A percentile compares a stretch with the other conserved stretches of the same genome.
phyloP scores from a whole-genome alignment of 2,113 vertebrate species.

The Laticauda laticaudata region DNA sequence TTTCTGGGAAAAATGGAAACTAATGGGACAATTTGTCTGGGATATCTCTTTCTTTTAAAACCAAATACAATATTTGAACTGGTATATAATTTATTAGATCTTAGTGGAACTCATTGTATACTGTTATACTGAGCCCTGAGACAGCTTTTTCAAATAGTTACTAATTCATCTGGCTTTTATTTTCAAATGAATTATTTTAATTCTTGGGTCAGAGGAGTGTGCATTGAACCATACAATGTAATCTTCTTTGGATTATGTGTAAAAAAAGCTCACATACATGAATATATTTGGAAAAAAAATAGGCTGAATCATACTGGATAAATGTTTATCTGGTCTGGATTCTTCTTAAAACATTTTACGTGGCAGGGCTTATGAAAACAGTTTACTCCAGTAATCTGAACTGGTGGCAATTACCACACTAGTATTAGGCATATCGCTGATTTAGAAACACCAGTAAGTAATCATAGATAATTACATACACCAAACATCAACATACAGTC shows the following conservation, averaged over 20 bases:
- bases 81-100: background rate
- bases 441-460: background rate
- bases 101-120: background rate
- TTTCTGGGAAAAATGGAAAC: background rate
- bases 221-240: background rate
- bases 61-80: background rate
- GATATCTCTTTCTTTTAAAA: background rate
- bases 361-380: background rate
- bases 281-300: background rate
- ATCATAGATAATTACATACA: background rate
- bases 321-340: background rate
- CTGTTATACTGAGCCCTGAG: background rate
- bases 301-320: background rate
- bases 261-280: background rate
- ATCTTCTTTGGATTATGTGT: background rate
- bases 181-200: background rate
- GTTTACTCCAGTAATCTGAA: background rate
- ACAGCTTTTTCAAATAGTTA: background rate
- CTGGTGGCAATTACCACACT: background rate
- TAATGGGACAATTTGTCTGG: background rate
- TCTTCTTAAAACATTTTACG: background rate
- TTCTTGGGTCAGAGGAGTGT: background rate
- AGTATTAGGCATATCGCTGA: too few species aligned
- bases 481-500: background rate
- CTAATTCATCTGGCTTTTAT: background rate